These are phyloP conservation scores for Ashinkailepas kermadecensis DNA, from an alignment of 2,888 invertebrate species.

Conservation along the genomic window DNA sequence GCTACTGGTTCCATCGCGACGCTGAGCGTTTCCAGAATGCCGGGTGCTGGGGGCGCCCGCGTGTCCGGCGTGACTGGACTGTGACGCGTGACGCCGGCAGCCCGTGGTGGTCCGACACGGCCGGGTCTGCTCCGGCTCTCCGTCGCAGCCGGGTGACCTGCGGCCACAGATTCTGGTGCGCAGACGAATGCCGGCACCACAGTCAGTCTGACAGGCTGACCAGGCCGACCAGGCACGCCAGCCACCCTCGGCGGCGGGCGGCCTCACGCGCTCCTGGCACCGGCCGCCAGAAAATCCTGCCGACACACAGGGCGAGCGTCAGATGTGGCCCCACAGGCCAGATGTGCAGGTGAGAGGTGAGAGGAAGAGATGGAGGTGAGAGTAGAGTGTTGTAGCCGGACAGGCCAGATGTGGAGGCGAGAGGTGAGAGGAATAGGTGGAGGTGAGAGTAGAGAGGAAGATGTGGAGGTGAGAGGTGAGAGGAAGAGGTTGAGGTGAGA, in stretches of 20 bases:
- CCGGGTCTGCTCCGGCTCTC: background rate
- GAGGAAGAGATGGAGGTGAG: background rate
- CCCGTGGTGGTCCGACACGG: background rate
- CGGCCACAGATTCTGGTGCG: background rate
- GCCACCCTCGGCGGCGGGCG: background rate
- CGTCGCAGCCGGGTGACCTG: background rate
- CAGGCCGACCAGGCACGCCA: background rate
- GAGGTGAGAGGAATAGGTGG: no score
- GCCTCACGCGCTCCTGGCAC: background rate
- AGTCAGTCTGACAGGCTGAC: background rate
- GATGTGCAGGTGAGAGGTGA: background rate
- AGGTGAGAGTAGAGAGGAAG: no score
- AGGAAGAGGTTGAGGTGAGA: no score
- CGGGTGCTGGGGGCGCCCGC: no score
- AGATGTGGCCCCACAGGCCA: background rate
- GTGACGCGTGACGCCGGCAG: background rate
- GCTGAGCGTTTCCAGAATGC: no score
- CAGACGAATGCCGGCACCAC: background rate
- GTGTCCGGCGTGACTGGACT: background rate
- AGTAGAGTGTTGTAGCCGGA: no score
- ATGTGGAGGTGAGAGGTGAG: no score
- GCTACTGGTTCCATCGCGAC: background rate
- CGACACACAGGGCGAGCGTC: slow-evolving; percentile 11
- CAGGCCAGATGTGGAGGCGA: no score
- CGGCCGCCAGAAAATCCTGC: background rate